Evolutionary conservation across 2,113 vertebrate species (phyloP), one percentile per base, ranked within the genome.

Genomic region (Rallus limicola): DNA sequence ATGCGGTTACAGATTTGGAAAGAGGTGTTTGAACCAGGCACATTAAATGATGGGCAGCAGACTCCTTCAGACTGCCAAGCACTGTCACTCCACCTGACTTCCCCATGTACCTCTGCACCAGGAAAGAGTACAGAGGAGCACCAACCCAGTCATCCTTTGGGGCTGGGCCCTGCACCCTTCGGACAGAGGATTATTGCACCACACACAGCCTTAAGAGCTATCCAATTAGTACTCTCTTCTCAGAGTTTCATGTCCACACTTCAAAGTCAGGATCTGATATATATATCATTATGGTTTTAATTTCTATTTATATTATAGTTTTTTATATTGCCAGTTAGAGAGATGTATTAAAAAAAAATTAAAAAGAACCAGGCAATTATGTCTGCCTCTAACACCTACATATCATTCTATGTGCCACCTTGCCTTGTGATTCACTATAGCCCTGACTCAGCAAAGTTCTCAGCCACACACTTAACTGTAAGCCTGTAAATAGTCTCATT

Each of bases 101-200:
- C 21, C n/a, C 23, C 29, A 18, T 16, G 4, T 21, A 23, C 36
- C 42, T 36, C n/a, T 3, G 1, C 13, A 7, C 15, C 5, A 1
- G 28, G 8, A 58, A 34, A 12, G 10, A 31, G 21, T 34, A 17
- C 36, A 53, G 52, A 60, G 44, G 5, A n/a, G 10, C 69, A 56
- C 11, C 25, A 48, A 17, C 9, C 10, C 5, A 10, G 20, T 23
- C 2, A 0, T 16, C 20, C 60, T 25, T 72, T 83, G 0, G 0
- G 1, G 1, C 20, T 58, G 19, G 7, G 17, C 16, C 38, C 13
- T 8, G 6, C 1, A 1, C 15, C 21, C 24, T 77, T 72, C 31
- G 38, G n/a, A 11, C 5, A 31, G 38, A 50, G 38, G 7, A 28
- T 52, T 70, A 25, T 20, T 70, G 52, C 15, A 25, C 42, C n/a